Conservation (phyloP, 92 coral and sea anemone genomes). For the Umimayanthus chanpuru region DNA sequence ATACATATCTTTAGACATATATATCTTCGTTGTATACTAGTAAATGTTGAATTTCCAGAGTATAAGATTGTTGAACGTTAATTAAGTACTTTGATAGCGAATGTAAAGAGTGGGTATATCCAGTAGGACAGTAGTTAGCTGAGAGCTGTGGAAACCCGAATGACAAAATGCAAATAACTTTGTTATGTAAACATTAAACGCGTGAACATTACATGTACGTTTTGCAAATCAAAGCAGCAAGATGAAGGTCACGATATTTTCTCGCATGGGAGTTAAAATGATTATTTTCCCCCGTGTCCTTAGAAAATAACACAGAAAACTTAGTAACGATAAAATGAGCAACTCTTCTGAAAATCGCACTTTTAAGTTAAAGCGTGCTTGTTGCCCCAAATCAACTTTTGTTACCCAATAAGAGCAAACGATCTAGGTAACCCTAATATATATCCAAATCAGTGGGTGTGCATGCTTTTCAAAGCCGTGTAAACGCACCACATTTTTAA, state of each 20-base stretch:
- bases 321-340: no score
- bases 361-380: no score
- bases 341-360: no score
- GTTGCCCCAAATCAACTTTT: no score
- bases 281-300: background rate
- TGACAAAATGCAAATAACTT: background rate
- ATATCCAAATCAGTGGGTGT: background rate
- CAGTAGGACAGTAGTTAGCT: background rate
- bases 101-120: background rate
- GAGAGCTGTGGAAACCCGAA: background rate
- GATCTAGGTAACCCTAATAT: no score
- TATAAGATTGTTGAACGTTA: background rate
- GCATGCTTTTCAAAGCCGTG: background rate
- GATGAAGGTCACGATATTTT: background rate
- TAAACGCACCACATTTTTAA: background rate
- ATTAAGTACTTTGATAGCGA: no score
- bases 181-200: background rate
- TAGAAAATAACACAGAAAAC: background rate
- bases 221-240: background rate
- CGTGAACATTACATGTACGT: background rate
- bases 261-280: background rate
- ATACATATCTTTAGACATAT: background rate
- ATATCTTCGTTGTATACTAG: background rate
- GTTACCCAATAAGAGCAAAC: no score
- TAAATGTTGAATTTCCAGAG: background rate